Conservation (phyloP, 2,888 invertebrate species). For the Drosophila merina region DNA sequence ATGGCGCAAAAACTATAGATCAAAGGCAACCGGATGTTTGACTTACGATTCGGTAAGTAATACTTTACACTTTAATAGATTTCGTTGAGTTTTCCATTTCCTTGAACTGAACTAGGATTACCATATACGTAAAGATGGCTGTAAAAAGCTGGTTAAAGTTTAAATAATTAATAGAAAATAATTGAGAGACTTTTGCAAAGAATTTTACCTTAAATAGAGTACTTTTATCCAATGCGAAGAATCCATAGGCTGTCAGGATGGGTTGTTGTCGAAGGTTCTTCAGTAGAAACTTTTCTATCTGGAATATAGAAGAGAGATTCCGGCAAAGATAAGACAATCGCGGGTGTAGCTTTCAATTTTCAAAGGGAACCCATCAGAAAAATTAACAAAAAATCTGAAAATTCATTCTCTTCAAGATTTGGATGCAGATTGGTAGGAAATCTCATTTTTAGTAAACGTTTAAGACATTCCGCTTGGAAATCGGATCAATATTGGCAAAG, state of each 20-base stretch:
- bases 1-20: constrained; percentile 91
- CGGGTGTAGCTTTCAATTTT: no score
- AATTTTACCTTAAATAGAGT: constrained; percentile 75
- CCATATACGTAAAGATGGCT: constrained; percentile 81
- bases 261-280: constrained; percentile 79
- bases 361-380: no score
- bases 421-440: no score
- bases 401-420: no score
- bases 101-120: constrained; percentile 81
- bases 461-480: no score
- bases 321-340: no score
- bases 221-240: constrained; percentile 78
- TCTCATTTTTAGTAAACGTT: no score
- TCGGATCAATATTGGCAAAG: no score
- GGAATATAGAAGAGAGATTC: neutral
- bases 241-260: constrained; percentile 80
- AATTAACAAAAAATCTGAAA: no score
- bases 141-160: constrained; percentile 72
- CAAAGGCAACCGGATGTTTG: constrained; percentile 90
- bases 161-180: neutral
- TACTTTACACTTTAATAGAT: constrained; percentile 17
- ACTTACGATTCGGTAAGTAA: constrained; percentile 89
- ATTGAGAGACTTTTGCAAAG: no score
- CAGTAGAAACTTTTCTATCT: constrained; percentile 80
- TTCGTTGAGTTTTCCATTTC: constrained; percentile 80